These are phyloP conservation scores for Chymomyza fuscimana DNA, from an alignment of 2,888 invertebrate species.

Conservation along the genomic window DNA sequence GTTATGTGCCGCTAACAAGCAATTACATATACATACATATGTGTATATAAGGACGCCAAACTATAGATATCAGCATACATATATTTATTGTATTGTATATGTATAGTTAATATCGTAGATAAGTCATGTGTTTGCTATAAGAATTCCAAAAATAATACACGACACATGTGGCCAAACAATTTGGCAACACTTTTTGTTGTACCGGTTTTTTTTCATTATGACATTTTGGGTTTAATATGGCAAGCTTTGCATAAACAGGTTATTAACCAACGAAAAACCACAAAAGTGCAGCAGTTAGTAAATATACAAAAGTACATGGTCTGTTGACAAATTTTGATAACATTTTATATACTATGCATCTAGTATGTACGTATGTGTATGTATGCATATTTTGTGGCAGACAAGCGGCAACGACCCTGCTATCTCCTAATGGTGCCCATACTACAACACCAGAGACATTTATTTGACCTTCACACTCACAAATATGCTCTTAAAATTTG, in stretches of 20 bases:
- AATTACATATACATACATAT: background rate
- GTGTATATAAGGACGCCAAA: background rate
- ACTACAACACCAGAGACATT: slow-evolving; percentile 1
- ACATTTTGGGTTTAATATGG: background rate
- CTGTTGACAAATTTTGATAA: slow-evolving; percentile 54
- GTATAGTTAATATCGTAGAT: slow-evolving; percentile 20
- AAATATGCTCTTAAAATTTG: background rate
- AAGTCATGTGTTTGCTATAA: slow-evolving; percentile 42
- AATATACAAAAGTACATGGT: slow-evolving; percentile 13
- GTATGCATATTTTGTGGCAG: background rate
- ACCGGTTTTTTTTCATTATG: slow-evolving; percentile 33
- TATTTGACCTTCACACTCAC: slow-evolving; percentile 48
- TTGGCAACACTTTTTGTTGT: slow-evolving; percentile 30
- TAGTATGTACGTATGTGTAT: slow-evolving; percentile 8
- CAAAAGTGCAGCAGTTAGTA: slow-evolving; percentile 5
- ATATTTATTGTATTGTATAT: background rate
- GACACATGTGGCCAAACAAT: slow-evolving; percentile 52
- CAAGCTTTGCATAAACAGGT: slow-evolving; percentile 47
- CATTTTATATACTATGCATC: slow-evolving; percentile 24
- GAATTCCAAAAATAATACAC: slow-evolving; percentile 52
- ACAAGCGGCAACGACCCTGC: slow-evolving; percentile 25
- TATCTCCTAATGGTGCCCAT: slow-evolving; percentile 7
- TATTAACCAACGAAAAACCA: slow-evolving; percentile 47
- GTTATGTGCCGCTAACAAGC: background rate
- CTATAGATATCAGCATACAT: slow-evolving; percentile 5